Base-by-base conservation (phyloP, 2,888 invertebrate species). In the Mythimna vitellina region DNA sequence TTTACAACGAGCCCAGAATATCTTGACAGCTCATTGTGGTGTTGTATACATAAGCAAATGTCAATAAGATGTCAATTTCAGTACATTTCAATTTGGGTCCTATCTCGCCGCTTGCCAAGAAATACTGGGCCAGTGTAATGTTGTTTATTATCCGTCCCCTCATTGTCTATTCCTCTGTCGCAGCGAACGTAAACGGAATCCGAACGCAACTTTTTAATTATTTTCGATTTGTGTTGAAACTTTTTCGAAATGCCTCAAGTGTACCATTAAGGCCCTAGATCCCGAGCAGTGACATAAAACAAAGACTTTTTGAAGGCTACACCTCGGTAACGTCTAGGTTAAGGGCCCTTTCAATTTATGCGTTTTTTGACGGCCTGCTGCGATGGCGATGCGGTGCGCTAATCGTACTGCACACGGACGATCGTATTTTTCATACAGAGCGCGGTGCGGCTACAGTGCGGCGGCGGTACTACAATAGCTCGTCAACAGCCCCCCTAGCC, bases 151-250 rank as follows among this genome's bases (percentile, higher is more conserved):
- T 81, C 60, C 72, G 69, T 72, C 74, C 76, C 80, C 82, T 87
- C 81, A 87, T 89, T 86, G 82, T 82, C 82, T 86, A 87, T 86
- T 88, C 84, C 77, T 70, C 65, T 73, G 82, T 72, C 79, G 83
- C 80, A 79, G 70, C 62, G 56, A 65, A 75, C 75, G 81, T 76
- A 78, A 78, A 74, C 79, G 77, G 86, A 89, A 87, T 87, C 80
- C 70, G 76, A 83, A 82, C 72, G 66, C 51, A 88, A 90, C 89
- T 91, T 91, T 89, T 90, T 90, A 91, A 91, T 90, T 90, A 90
- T 88, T 88, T 89, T 89, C 81, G 86, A 89, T 89, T 90, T 88
- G 79, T 76, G 70, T 67, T 64, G 42, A 83, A 87, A 88, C 80
- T 88, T 89, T 83, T 86, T 76, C 60, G 73, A 75, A 85, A 86